Percentiles rank a stretch among this genome's conserved stretches.
These are phyloP conservation scores for Muntiacus reevesi DNA, from an alignment of 2,113 vertebrate species.

Conservation along the genomic window DNA sequence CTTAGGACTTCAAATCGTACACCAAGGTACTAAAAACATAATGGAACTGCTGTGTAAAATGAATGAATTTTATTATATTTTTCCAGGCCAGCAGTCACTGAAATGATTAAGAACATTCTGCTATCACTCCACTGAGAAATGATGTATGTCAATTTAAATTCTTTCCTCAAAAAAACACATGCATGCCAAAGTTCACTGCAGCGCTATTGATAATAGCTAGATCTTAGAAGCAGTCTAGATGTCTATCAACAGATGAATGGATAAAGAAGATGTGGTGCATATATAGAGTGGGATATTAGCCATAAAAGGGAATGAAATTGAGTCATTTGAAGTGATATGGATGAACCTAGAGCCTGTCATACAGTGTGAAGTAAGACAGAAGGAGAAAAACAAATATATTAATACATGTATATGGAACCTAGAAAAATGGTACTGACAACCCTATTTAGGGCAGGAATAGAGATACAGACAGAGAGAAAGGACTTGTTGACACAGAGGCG, in stretches of 20 bases:
- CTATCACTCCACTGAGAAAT: neutral
- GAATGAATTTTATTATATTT: neutral
- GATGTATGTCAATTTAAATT: neutral
- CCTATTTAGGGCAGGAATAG: neutral
- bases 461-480: neutral
- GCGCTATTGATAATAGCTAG: neutral
- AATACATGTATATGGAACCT: neutral
- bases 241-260: neutral
- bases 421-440: neutral
- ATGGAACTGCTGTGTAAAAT: neutral
- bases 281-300: neutral
- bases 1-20: neutral
- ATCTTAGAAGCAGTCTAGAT: neutral
- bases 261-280: neutral
- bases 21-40: neutral
- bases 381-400: neutral
- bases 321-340: neutral
- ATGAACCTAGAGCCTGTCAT: neutral
- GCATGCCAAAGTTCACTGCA: neutral
- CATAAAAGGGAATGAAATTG: neutral
- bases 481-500: neutral
- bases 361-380: neutral
- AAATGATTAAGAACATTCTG: neutral
- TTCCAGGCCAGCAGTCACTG: neutral
- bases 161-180: neutral